Conservation (phyloP, 2,113 vertebrate species). For the Myxocyprinus asiaticus region DNA sequence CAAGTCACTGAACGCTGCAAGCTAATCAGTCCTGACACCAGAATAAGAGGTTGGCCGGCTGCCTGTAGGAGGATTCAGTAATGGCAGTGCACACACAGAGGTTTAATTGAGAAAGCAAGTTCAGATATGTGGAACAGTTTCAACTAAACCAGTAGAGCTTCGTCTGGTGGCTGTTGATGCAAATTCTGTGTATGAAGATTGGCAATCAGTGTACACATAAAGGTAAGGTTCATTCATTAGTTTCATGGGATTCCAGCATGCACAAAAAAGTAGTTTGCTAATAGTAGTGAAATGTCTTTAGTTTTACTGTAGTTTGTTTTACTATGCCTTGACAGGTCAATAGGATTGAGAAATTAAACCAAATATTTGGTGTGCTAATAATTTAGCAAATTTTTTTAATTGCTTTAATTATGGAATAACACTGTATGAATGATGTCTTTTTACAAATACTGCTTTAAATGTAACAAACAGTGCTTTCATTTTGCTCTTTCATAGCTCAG, state of each 20-base stretch:
- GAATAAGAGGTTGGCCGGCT: conserved; percentile 29
- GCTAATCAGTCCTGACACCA: conserved; percentile 47
- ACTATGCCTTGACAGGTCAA: background rate
- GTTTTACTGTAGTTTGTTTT: background rate
- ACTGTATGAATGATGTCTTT: no score
- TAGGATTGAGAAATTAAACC: background rate
- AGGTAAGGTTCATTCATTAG: conserved; percentile 2
- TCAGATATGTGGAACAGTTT: conserved; percentile 5
- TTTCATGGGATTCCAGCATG: background rate
- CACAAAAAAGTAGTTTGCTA: background rate
- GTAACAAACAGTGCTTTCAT: no score
- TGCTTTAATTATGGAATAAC: no score
- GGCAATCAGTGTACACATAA: background rate
- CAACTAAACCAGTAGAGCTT: background rate
- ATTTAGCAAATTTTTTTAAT: no score
- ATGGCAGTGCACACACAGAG: conserved; percentile 10
- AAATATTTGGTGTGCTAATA: background rate
- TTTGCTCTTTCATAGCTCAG: no score
- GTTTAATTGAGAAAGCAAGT: background rate
- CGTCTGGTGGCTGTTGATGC: background rate
- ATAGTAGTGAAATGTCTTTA: background rate
- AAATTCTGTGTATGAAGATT: background rate
- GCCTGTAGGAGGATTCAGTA: conserved; percentile 30
- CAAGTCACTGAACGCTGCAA: conserved; percentile 35
- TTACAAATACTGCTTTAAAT: no score